Conservation (phyloP, 2,113 vertebrate species). For the Columbina picui region DNA sequence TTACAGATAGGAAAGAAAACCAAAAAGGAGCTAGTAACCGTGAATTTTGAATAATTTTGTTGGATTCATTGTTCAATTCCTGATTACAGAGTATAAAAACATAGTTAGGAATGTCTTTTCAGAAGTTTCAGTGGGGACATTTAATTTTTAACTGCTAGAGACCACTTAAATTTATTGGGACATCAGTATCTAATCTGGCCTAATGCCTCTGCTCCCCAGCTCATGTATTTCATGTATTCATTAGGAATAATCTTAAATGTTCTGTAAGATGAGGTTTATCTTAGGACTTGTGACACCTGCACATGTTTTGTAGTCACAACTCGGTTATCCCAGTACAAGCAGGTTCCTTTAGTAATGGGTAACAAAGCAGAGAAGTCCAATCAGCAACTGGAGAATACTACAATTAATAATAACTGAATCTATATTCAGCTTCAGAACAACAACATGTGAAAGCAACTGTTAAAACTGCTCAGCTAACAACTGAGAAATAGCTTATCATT, state of each 20-base stretch:
- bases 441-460: neutral
- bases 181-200: neutral
- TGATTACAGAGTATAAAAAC: neutral
- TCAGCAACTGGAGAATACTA: neutral
- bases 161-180: neutral
- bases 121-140: neutral
- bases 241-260: neutral
- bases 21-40: neutral
- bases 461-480: neutral
- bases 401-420: neutral
- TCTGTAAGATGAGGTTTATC: neutral
- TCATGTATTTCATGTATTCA: neutral
- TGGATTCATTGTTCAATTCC: neutral
- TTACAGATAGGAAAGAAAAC: neutral
- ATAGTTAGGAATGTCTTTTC: neutral
- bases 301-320: neutral
- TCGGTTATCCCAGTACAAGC: neutral
- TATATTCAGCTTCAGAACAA: neutral
- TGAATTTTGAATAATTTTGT: neutral
- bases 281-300: neutral
- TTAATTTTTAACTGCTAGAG: neutral
- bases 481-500: neutral
- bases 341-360: neutral
- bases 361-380: neutral
- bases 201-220: neutral